These are phyloP conservation scores for Heliconius aoede DNA, from an alignment of 2,888 invertebrate genomes.

Conservation along the genomic window DNA sequence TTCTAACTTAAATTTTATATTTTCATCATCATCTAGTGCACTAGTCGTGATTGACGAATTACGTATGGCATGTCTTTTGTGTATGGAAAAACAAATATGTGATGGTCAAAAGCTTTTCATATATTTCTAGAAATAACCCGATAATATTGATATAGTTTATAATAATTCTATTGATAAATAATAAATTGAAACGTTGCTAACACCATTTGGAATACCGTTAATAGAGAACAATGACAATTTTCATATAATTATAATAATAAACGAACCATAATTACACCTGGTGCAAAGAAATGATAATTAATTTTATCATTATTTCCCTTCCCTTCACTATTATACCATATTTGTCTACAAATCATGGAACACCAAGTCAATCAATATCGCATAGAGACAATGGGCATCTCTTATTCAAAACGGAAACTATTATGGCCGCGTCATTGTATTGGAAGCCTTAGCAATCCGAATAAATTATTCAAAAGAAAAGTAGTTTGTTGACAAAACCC, in stretches of 20 bases:
- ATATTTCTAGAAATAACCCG: background rate
- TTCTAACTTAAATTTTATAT: background rate
- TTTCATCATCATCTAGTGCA: background rate
- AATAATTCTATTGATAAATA: background rate
- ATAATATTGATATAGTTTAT: background rate
- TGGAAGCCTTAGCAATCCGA: constrained; percentile 73
- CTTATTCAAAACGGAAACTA: constrained; percentile 83
- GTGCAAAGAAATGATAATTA: background rate
- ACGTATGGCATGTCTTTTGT: background rate
- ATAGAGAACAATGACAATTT: constrained; percentile 52
- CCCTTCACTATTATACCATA: constrained; percentile 28
- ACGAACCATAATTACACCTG: background rate
- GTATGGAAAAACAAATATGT: no score
- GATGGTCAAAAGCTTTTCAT: background rate
- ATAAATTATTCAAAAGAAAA: constrained; percentile 80
- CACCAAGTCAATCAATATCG: constrained; percentile 75
- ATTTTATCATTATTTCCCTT: background rate
- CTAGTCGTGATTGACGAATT: constrained; percentile 48
- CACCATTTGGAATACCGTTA: constrained; percentile 74
- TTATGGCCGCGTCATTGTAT: constrained; percentile 79
- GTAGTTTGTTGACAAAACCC: constrained; percentile 78
- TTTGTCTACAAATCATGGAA: constrained; percentile 61
- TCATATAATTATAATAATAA: background rate
- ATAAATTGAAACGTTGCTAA: constrained; percentile 56
- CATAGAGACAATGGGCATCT: constrained; percentile 78